phyloP scores from a whole-genome alignment of 2,888 invertebrate species.

The Ennomos erosarius region DNA sequence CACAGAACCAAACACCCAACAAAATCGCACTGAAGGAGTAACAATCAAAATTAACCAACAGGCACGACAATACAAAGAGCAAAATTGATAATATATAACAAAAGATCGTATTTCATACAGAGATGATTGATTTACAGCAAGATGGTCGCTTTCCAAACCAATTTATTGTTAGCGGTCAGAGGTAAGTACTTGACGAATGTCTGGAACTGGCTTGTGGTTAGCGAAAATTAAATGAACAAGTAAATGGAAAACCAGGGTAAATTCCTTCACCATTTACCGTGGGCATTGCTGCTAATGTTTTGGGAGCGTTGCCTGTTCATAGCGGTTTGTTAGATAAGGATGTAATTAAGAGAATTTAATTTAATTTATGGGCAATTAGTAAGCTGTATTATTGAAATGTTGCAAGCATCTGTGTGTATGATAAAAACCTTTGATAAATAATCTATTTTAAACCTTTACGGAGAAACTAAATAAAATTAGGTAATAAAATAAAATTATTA shows the following conservation, averaged over 20 bases:
- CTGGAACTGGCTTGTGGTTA: slow-evolving; percentile 46
- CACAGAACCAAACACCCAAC: slow-evolving; percentile 33
- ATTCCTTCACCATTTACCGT: neutral
- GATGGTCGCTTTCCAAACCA: slow-evolving; percentile 71
- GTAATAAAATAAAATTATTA: no score
- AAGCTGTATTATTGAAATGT: no score
- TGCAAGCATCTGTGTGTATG: no score
- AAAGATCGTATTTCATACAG: slow-evolving; percentile 71
- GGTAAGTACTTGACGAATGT: slow-evolving; percentile 43
- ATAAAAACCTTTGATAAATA: no score
- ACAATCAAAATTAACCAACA: slow-evolving; percentile 64
- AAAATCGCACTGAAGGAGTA: slow-evolving; percentile 44
- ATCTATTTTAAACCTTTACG: no score
- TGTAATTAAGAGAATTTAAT: no score
- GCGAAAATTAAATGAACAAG: slow-evolving; percentile 1
- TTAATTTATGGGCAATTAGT: no score
- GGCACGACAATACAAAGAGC: slow-evolving; percentile 48
- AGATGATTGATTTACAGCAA: slow-evolving; percentile 74
- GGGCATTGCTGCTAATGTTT: no score
- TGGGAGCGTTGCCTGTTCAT: no score
- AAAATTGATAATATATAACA: slow-evolving; percentile 64
- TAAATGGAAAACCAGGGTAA: neutral
- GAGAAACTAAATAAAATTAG: no score
- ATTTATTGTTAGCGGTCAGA: slow-evolving; percentile 69
- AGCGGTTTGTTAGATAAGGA: no score